Evolutionary conservation across 2,797 vertebrate species (phyloP).

Genomic region (Adrianichthys oophorus): DNA sequence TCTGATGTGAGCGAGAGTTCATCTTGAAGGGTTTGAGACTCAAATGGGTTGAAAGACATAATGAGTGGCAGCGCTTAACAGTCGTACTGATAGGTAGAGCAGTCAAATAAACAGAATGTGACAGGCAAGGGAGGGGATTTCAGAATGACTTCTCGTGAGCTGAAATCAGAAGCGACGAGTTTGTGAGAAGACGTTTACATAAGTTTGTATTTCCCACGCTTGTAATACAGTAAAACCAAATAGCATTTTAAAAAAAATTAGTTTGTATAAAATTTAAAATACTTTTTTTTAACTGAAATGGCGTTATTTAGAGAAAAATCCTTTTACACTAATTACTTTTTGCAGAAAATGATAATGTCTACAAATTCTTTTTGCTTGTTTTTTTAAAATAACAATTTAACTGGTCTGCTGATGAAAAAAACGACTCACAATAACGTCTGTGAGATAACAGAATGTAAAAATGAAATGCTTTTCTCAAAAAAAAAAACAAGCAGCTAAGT

Average conservation of each 20-base stretch:
- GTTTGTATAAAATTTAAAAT: neutral
- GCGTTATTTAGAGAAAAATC: too few species aligned
- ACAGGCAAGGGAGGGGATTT: slow-evolving; percentile 13
- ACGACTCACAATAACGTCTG: too few species aligned
- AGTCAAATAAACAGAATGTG: slow-evolving; percentile 27
- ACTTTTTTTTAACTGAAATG: too few species aligned
- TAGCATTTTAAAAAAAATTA: neutral
- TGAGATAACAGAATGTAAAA: too few species aligned
- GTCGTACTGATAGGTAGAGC: slow-evolving; percentile 27
- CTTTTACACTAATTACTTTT: too few species aligned
- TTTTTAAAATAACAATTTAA: too few species aligned
- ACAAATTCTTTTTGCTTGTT: too few species aligned
- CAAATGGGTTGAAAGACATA: slow-evolving; percentile 19
- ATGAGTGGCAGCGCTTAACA: slow-evolving; percentile 36
- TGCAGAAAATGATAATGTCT: too few species aligned
- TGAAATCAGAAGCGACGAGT: slow-evolving; percentile 9
- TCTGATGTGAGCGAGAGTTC: slow-evolving; percentile 2
- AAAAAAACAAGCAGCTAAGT: too few species aligned
- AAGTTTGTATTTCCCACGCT: neutral
- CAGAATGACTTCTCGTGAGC: neutral
- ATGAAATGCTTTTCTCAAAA: too few species aligned
- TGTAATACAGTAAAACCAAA: neutral
- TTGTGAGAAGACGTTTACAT: slow-evolving; percentile 5
- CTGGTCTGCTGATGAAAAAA: too few species aligned
- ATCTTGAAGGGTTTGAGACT: slow-evolving; percentile 5